phyloP scores from a whole-genome alignment of 2,888 invertebrate genomes.

The Amphiduros pacificus region DNA sequence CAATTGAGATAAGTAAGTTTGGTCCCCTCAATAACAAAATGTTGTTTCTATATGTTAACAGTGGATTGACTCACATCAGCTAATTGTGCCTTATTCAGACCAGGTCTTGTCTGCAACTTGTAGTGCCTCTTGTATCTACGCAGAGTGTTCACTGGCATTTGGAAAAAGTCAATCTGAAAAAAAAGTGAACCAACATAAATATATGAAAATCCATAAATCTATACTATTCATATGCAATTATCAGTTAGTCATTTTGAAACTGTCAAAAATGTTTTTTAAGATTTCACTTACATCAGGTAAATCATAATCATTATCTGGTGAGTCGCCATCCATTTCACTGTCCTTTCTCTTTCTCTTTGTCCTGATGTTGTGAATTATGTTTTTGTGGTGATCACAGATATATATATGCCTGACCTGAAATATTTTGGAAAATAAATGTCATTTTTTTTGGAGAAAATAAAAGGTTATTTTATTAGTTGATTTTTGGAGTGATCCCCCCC shows the following conservation, averaged over 20 bases:
- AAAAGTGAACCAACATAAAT: not conserved
- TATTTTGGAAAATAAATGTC: not conserved
- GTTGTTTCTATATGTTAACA: too few relatives aligned
- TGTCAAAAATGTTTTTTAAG: not conserved
- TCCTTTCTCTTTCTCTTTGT: constrained; percentile 85
- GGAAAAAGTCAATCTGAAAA: constrained; percentile 77
- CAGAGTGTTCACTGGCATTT: constrained; percentile 89
- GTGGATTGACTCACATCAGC: constrained; percentile 85
- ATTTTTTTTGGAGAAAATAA: too few relatives aligned
- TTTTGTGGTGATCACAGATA: constrained; percentile 95
- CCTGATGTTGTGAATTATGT: constrained; percentile 92
- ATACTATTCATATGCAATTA: not conserved
- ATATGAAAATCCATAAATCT: not conserved
- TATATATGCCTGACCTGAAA: constrained; percentile 88
- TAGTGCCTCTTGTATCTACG: constrained; percentile 91
- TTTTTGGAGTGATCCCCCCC: too few relatives aligned
- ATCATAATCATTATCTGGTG: constrained; percentile 88
- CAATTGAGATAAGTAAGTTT: too few relatives aligned
- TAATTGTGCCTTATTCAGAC: constrained; percentile 91
- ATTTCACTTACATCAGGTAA: constrained; percentile 73
- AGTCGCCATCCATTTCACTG: constrained; percentile 78
- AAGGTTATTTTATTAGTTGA: constrained; percentile 3
- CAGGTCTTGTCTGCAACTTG: constrained; percentile 87
- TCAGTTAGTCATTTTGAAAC: not conserved
- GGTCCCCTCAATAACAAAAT: too few relatives aligned